These are phyloP conservation scores for Australoheros scitulus DNA, from an alignment of 2,113 vertebrate genomes.

Conservation along the genomic window DNA sequence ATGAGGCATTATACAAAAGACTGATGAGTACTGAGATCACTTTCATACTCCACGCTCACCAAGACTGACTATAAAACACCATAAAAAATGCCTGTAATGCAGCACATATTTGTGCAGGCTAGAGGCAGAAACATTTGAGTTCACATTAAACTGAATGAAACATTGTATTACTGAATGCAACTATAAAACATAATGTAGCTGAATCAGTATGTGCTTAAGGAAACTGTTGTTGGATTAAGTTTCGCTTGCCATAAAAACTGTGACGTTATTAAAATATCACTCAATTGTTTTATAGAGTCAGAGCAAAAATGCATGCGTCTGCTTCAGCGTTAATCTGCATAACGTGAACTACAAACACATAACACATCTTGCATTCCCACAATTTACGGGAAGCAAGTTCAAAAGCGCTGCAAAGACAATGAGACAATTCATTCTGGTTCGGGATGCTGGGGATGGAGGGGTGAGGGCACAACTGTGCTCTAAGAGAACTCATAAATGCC, in stretches of 20 bases:
- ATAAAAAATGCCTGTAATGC: slow-evolving; percentile 14
- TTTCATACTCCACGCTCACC: slow-evolving; percentile 37
- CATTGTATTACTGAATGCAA: neutral
- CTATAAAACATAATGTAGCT: neutral
- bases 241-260: neutral
- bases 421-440: slow-evolving; percentile 73
- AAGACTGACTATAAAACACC: slow-evolving; percentile 24
- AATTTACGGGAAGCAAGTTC: slow-evolving; percentile 67
- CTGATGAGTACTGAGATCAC: slow-evolving; percentile 65
- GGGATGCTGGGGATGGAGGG: slow-evolving; percentile 63
- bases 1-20: slow-evolving; percentile 70
- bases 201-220: neutral
- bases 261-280: slow-evolving; percentile 28
- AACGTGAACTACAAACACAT: slow-evolving; percentile 60
- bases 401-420: slow-evolving; percentile 74
- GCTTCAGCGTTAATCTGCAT: slow-evolving; percentile 38
- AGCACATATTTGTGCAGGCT: neutral
- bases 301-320: slow-evolving; percentile 10
- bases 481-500: slow-evolving; percentile 71
- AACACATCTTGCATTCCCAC: slow-evolving; percentile 62
- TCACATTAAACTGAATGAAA: neutral
- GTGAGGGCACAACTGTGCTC: slow-evolving; percentile 66
- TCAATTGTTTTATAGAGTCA: neutral
- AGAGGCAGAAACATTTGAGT: neutral
- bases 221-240: neutral